Evolutionary conservation across 2,113 vertebrate species (phyloP), one percentile per base, ranked within the genome.

Genomic region (Campylomormyrus numenius): DNA sequence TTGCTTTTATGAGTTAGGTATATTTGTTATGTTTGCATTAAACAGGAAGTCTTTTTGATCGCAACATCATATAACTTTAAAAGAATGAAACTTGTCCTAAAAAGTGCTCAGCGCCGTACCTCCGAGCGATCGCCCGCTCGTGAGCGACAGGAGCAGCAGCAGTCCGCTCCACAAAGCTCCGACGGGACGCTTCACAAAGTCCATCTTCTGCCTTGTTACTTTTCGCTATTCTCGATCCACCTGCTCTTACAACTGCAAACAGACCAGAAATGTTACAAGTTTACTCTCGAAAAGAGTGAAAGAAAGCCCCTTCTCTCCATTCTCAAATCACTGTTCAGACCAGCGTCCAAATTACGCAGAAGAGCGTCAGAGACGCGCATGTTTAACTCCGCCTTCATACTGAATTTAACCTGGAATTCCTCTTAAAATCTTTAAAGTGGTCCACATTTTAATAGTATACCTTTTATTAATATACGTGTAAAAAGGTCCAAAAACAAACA

Each of bases 381-480:
- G 46, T 27, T 45, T 87, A 90, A 87, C 89, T 49, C 89, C 89
- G 53, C 84, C 89, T 86, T 62, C 52, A 46, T 5, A 48, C 83
- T 46, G 83, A n/a, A 46, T 48, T 24, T n/a, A 48, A 24, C 83
- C 39, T 85, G 27, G 49, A 87, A 49, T 86, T 50, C 45, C 45
- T 45, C 17, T 85, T 45, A 21, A 45, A n/a, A 42, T 42, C 39
- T 1, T 31, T 15, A 21, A 42, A 42, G 6, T 80, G 13, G 11
- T 15, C 17, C 39, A 80, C 35, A 15, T 80, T 80, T 42, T 31
- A 42, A 80, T 21, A 39, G 35, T 66, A 80, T 21, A 5, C 15
- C 0, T 80, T 9, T 17, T 45, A 42, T 70, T 49, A 53, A 24
- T 46, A 2, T 52, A 19, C 39, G 3, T 39, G 13, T 7, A 42